Conservation (phyloP, 2,888 invertebrate genomes). For the Ennomos fuscantarius region DNA sequence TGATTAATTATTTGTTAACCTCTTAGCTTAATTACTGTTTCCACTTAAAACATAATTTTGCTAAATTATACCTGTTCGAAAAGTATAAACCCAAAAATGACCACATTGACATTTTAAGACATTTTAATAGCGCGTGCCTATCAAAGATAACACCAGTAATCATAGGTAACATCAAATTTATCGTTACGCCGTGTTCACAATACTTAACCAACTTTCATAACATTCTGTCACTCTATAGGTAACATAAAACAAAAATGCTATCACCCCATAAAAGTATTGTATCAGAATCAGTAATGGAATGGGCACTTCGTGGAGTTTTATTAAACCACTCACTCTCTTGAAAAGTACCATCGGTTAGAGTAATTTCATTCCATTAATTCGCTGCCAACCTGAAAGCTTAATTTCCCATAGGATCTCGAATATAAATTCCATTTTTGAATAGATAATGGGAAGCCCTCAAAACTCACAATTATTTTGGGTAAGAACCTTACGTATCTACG, state of each 20-base stretch:
- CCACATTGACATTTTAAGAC: slow-evolving; percentile 6
- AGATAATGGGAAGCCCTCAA: slow-evolving; percentile 38
- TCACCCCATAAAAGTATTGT: slow-evolving; percentile 43
- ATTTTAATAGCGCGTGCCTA: too few species aligned
- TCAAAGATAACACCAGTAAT: too few species aligned
- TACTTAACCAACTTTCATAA: slow-evolving; percentile 19
- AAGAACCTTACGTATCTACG: background rate
- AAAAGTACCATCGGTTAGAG: slow-evolving; percentile 41
- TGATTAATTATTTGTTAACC: slow-evolving; percentile 38
- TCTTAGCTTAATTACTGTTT: background rate
- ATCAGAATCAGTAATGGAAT: slow-evolving; percentile 46
- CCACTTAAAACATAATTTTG: too few species aligned
- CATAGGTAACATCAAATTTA: too few species aligned
- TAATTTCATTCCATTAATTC: slow-evolving; percentile 43
- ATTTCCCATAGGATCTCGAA: slow-evolving; percentile 42
- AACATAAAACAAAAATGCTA: slow-evolving; percentile 19
- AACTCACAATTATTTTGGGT: slow-evolving; percentile 31
- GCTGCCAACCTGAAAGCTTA: slow-evolving; percentile 40
- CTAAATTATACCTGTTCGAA: too few species aligned
- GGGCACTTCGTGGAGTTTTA: slow-evolving; percentile 45
- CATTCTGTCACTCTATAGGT: slow-evolving; percentile 19
- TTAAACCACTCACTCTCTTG: slow-evolving; percentile 42
- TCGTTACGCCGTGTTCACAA: slow-evolving; percentile 8
- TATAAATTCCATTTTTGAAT: slow-evolving; percentile 44
- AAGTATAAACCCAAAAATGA: slow-evolving; percentile 8